Conservation (phyloP, 2,797 vertebrate species). For the Pantherophis alleghaniensis region DNA sequence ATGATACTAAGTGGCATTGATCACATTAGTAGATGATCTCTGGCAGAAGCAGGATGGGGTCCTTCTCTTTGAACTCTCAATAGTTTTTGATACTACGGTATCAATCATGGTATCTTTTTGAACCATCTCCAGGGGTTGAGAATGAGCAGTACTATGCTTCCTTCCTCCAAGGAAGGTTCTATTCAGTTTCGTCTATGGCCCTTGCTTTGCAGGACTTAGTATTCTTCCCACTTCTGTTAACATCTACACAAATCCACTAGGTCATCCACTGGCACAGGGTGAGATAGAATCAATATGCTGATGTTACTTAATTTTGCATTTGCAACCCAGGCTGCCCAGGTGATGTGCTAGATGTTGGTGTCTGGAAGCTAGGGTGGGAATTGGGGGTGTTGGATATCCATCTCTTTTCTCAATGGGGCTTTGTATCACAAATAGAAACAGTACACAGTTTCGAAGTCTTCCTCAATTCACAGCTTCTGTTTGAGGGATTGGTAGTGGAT, state of each 20-base stretch:
- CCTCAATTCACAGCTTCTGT: too few species aligned
- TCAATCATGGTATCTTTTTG: background rate
- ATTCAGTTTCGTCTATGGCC: background rate
- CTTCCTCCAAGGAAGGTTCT: background rate
- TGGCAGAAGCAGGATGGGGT: background rate
- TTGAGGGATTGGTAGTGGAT: too few species aligned
- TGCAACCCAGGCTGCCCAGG: too few species aligned
- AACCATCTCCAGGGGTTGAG: background rate
- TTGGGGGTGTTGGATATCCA: too few species aligned
- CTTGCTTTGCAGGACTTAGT: background rate
- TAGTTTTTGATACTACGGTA: background rate
- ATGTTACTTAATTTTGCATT: too few species aligned
- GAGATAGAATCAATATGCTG: too few species aligned
- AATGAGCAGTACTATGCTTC: background rate
- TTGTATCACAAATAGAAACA: too few species aligned
- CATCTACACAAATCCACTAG: background rate
- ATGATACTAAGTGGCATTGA: background rate
- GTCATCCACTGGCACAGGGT: too few species aligned
- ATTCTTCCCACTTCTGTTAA: background rate
- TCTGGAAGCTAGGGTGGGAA: too few species aligned
- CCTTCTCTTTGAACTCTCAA: background rate
- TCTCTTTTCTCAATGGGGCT: too few species aligned
- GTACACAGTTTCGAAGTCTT: too few species aligned
- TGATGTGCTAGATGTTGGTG: too few species aligned
- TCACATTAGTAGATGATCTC: background rate